Conservation (phyloP, 2,113 vertebrate genomes). For the Mesocricetus auratus region DNA sequence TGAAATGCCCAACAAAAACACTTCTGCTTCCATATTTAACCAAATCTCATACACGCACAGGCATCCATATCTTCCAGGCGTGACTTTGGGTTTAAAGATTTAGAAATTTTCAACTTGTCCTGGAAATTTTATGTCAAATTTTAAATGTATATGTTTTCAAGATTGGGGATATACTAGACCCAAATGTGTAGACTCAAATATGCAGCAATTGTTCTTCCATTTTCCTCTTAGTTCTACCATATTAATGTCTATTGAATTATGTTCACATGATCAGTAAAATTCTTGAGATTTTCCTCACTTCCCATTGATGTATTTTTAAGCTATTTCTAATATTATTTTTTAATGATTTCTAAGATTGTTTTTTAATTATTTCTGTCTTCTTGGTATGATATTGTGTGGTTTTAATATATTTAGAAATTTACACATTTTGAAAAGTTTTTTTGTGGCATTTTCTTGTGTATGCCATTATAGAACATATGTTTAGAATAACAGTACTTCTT, state of each 20-base stretch:
- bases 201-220: constrained; percentile 26
- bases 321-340: not conserved
- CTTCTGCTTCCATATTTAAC: constrained; percentile 50
- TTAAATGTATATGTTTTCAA: not conserved
- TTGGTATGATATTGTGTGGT: constrained; percentile 54
- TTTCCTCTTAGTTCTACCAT: constrained; percentile 53
- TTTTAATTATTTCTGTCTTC: not conserved
- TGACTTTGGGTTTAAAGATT: constrained; percentile 15
- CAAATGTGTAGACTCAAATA: not conserved
- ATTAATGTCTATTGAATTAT: constrained; percentile 78
- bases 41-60: constrained; percentile 61
- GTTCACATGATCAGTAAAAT: constrained; percentile 17
- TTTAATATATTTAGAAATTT: constrained; percentile 69
- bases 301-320: constrained; percentile 18
- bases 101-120: not conserved
- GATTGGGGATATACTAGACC: constrained; percentile 14
- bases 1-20: constrained; percentile 30
- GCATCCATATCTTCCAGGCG: not conserved
- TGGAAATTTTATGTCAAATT: constrained; percentile 54
- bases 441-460: not conserved
- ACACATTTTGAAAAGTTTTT: constrained; percentile 17
- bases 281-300: constrained; percentile 69
- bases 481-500: constrained; percentile 32
- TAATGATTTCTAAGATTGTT: not conserved
- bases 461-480: not conserved